Conservation (phyloP, 2,113 vertebrate genomes). For the Triplophysa siluroides region DNA sequence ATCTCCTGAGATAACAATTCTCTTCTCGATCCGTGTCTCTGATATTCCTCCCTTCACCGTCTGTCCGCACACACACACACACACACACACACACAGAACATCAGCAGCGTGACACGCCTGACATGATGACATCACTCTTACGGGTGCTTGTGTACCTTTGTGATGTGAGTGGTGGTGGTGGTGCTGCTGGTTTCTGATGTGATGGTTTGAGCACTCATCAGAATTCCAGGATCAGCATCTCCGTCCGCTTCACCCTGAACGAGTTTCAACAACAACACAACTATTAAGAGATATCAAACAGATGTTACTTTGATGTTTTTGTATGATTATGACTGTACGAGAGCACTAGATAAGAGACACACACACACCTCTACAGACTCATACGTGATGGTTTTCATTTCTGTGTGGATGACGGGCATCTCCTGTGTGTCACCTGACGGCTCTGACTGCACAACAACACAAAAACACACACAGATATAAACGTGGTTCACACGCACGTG, state of each 20-base stretch:
- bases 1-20: slow-evolving; percentile 97
- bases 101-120: background rate
- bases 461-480: background rate
- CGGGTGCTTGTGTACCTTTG: slow-evolving; percentile 55
- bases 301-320: too few species aligned
- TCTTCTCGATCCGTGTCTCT: slow-evolving; percentile 95
- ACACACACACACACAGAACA: background rate
- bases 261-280: background rate
- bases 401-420: slow-evolving; percentile 84
- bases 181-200: slow-evolving; percentile 92
- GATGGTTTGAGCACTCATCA: slow-evolving; percentile 93
- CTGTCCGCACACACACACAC: slow-evolving; percentile 64
- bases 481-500: background rate
- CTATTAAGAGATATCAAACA: too few species aligned
- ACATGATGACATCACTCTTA: background rate
- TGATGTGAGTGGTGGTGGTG: slow-evolving; percentile 93
- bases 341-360: background rate
- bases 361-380: slow-evolving; percentile 81
- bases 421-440: slow-evolving; percentile 71
- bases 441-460: background rate
- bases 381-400: slow-evolving; percentile 89
- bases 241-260: slow-evolving; percentile 71
- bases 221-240: slow-evolving; percentile 80
- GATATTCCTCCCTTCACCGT: slow-evolving; percentile 94
- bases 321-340: too few species aligned